phyloP scores from a whole-genome alignment of 2,888 invertebrate species.

The Coenonympha arcania region DNA sequence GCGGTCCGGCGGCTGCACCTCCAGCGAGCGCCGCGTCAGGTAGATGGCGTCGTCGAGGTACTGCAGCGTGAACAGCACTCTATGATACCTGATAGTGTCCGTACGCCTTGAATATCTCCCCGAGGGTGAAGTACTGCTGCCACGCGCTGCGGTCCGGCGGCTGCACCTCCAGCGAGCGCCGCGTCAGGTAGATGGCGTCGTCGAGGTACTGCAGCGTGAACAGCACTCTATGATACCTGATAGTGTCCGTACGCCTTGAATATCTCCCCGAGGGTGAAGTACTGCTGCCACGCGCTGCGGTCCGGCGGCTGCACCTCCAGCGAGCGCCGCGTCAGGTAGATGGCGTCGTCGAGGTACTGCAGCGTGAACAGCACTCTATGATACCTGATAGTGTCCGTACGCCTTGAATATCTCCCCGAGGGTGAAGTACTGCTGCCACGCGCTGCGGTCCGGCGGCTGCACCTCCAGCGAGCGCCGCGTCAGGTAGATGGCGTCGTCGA shows the following conservation, averaged over 20 bases:
- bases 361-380: no score
- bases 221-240: conserved; percentile 77
- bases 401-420: conserved; percentile 93
- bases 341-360: conserved; percentile 92
- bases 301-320: conserved; percentile 88
- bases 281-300: conserved; percentile 92
- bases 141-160: conserved; percentile 89
- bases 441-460: conserved; percentile 87
- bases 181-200: conserved; percentile 90
- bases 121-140: conserved; percentile 93
- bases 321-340: conserved; percentile 87
- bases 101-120: conserved; percentile 92
- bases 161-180: conserved; percentile 87
- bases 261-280: conserved; percentile 92
- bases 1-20: conserved; percentile 87
- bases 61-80: conserved; percentile 89
- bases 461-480: conserved; percentile 88
- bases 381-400: conserved; percentile 84
- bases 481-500: no score
- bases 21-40: conserved; percentile 86
- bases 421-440: conserved; percentile 94
- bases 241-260: conserved; percentile 93
- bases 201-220: conserved; percentile 90
- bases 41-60: conserved; percentile 93
- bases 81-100: conserved; percentile 79